Conservation (phyloP, 1,140 invertebrate genomes). For the Belonocnema kinseyi region DNA sequence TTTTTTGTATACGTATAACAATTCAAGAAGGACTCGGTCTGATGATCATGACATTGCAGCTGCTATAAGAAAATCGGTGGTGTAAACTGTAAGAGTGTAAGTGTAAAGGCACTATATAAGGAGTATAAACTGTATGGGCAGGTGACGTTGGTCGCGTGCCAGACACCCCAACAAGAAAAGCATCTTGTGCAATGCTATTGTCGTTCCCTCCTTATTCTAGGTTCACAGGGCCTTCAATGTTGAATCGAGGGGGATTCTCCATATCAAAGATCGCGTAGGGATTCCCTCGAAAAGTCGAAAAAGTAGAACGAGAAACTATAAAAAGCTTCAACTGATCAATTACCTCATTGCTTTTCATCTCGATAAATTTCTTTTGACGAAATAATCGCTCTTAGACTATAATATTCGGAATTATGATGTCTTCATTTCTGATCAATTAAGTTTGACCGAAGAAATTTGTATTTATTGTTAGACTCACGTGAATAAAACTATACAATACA, state of each 20-base stretch:
- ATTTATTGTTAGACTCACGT: no score
- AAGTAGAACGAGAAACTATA: neutral
- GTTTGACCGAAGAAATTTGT: no score
- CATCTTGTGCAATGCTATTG: slow-evolving; percentile 72
- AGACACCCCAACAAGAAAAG: slow-evolving; percentile 66
- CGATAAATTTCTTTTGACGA: no score
- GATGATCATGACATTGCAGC: slow-evolving; percentile 67
- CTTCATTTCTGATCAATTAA: no score
- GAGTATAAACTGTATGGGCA: slow-evolving; percentile 52
- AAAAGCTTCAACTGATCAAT: no score
- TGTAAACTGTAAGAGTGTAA: slow-evolving; percentile 51
- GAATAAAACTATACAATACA: no score
- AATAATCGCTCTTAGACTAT: no score
- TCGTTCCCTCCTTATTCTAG: slow-evolving; percentile 65
- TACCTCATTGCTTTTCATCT: neutral
- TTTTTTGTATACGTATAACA: slow-evolving; percentile 51
- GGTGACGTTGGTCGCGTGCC: slow-evolving; percentile 76
- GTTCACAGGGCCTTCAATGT: slow-evolving; percentile 64
- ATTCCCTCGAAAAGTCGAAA: neutral
- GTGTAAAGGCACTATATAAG: neutral
- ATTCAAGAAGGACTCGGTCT: slow-evolving; percentile 62
- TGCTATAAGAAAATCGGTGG: slow-evolving; percentile 66
- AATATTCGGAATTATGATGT: no score
- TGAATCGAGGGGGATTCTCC: slow-evolving; percentile 47
- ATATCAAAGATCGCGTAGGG: slow-evolving; percentile 41